Conservation (phyloP, 2,888 invertebrate species). For the Temnothorax unifasciatus region DNA sequence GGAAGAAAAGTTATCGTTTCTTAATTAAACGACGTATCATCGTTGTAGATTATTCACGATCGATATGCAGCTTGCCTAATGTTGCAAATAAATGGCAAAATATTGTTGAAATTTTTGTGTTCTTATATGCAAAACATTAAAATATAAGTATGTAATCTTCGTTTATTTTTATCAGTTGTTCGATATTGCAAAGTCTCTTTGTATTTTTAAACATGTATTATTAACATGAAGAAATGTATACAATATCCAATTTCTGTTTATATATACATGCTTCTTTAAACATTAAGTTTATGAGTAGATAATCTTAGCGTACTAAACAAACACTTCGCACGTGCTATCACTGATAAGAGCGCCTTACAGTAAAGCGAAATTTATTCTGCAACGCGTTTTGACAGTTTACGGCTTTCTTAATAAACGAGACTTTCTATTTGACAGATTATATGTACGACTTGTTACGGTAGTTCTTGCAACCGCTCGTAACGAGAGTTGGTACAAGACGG, state of each 20-base stretch:
- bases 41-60: neutral
- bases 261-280: neutral
- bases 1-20: neutral
- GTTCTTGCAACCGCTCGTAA: neutral
- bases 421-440: conserved; percentile 24
- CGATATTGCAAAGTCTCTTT: neutral
- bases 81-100: neutral
- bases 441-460: neutral
- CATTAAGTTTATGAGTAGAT: neutral
- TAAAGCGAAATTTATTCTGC: conserved; percentile 20
- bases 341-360: neutral
- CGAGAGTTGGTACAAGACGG: neutral
- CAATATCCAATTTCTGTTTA: neutral
- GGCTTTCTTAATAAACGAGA: neutral
- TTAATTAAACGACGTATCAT: neutral
- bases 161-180: neutral
- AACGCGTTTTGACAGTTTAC: conserved; percentile 26
- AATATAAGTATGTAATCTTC: neutral
- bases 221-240: neutral
- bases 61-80: neutral
- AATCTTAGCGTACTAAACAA: neutral
- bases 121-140: neutral
- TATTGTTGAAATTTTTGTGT: neutral
- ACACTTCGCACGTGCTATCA: neutral
- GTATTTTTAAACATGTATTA: neutral